phyloP scores from a whole-genome alignment of 2,797 vertebrate genomes.

The Myotis pilosus region DNA sequence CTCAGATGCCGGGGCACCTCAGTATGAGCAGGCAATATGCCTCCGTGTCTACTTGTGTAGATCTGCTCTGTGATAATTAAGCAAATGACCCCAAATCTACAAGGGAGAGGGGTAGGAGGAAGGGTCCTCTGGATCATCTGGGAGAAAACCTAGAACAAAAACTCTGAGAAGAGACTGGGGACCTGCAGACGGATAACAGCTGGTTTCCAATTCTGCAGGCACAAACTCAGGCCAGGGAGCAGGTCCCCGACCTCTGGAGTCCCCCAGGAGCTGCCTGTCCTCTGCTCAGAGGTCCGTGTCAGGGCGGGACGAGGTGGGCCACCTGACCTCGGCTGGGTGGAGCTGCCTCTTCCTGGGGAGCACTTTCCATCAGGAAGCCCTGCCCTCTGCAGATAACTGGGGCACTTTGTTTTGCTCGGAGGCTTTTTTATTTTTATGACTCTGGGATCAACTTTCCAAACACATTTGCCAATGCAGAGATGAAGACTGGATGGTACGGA shows the following conservation, averaged over 20 bases:
- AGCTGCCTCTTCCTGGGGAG: constrained; percentile 42
- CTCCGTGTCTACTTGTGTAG: background rate
- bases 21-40: background rate
- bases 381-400: constrained; percentile 55
- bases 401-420: constrained; percentile 23
- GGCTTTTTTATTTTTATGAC: constrained; percentile 53
- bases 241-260: background rate
- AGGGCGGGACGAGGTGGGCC: background rate
- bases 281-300: background rate
- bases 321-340: constrained; percentile 57
- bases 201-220: background rate
- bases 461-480: constrained; percentile 20
- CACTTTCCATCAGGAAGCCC: constrained; percentile 69
- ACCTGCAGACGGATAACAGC: background rate
- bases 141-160: background rate
- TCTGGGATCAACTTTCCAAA: constrained; percentile 66
- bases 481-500: background rate
- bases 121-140: background rate
- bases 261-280: background rate
- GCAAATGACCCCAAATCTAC: background rate
- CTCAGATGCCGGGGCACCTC: background rate
- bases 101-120: background rate
- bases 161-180: background rate
- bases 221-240: background rate
- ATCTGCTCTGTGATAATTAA: background rate